Percentiles rank a stretch among this genome's conserved stretches.
Evolutionary conservation across 2,888 invertebrate species (phyloP).

Genomic region (Epirrhoe tristata): DNA sequence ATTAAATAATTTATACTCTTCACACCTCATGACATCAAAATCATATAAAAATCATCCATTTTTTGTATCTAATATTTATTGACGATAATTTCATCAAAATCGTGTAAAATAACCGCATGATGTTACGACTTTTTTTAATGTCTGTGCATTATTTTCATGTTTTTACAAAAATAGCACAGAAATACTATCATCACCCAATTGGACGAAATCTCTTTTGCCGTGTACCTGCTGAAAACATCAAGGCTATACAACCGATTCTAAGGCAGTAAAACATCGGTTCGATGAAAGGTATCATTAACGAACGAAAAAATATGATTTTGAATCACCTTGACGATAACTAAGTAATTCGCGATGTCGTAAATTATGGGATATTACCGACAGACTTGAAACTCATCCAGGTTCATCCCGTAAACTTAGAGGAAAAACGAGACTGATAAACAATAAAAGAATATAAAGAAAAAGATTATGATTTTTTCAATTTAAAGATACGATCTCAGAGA

Average conservation of each 20-base stretch:
- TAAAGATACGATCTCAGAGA: constrained; percentile 44
- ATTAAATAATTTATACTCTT: neutral
- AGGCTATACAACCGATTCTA: constrained; percentile 18
- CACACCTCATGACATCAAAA: neutral
- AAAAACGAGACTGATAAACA: constrained; percentile 60
- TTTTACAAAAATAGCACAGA: constrained; percentile 2
- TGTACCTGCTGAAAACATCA: constrained; percentile 29
- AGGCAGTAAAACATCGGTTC: constrained; percentile 24
- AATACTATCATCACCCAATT: constrained; percentile 17
- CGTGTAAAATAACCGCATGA: neutral
- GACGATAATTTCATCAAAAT: constrained; percentile 3
- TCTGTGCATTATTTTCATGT: neutral
- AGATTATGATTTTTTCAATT: constrained; percentile 50
- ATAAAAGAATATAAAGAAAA: constrained; percentile 63
- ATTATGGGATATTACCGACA: constrained; percentile 28
- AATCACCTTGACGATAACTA: constrained; percentile 28
- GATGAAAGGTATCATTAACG: constrained; percentile 36
- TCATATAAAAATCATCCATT: neutral
- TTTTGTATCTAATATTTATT: neutral
- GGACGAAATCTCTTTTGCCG: constrained; percentile 12
- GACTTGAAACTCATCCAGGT: constrained; percentile 51
- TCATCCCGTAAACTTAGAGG: constrained; percentile 54
- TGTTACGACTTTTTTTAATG: neutral
- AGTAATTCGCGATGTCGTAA: constrained; percentile 40
- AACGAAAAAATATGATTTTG: constrained; percentile 32